Evolutionary conservation across 2,113 vertebrate genomes (phyloP), one percentile per base, ranked within the genome.

Genomic region (Alethe castanea): DNA sequence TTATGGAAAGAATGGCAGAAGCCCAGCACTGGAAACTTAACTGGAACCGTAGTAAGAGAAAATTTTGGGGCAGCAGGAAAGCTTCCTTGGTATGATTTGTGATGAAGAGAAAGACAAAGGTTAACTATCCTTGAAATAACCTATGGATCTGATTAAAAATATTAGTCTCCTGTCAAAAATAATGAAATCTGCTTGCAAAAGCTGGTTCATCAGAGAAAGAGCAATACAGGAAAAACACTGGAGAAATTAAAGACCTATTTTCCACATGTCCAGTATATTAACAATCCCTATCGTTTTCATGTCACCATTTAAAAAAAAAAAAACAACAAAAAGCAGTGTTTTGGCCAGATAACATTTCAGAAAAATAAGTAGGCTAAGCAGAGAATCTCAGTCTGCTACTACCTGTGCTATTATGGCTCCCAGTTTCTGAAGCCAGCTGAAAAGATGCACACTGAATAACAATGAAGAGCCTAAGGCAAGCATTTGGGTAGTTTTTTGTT

Each of bases 231-330:
- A 38, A 62, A 69, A 81, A 31, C 29, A 53, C 17, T 4, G 24
- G 28, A 84, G 36, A 86, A 88, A 91, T 22, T 16, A 40, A 83
- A 17, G 24, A 65, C 5, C 14, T 42, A 19, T 52, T 77, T 70
- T 85, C 31, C 15, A 65, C 14, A 6, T 50, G 9, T 19, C 33
- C n/a, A 62, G 3, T 16, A 74, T 12, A 44, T 36, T 57, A 78
- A 44, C 12, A 61, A 85, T 13, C 29, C 11, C 29, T 14, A 36
- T 5, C 0, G 0, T 64, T 86, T 64, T 59, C 6, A 61, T 45
- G 31, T 76, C 3, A n/a, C 5, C 13, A 14, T 56, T 52, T 5
- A 3, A 29, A 36, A 60, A 38, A 80, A 38, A 6, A 1, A 29
- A 36, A 60, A 38, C 65, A 38, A 6, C 1, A 60, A 38, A 80